Evolutionary conservation across 1,140 invertebrate species (phyloP).

Genomic region (Calosoma granatense): DNA sequence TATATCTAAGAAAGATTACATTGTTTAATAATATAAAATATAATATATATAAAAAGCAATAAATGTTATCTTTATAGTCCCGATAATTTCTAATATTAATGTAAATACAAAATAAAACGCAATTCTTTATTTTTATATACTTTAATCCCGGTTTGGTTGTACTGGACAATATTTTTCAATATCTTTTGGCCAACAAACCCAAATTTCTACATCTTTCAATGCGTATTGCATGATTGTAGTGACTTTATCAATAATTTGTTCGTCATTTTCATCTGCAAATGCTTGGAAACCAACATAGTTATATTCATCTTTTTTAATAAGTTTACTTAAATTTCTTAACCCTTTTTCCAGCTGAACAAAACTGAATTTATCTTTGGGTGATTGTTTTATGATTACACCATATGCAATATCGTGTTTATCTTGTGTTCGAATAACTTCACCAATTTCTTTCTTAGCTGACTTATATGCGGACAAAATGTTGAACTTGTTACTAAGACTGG

Average conservation of each 20-base stretch:
- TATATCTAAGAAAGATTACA: too few species aligned
- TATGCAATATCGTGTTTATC: constrained; percentile 10
- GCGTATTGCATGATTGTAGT: constrained; percentile 13
- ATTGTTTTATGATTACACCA: constrained; percentile 13
- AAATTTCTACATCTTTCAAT: constrained; percentile 12
- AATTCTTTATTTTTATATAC: too few species aligned
- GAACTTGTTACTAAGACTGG: constrained; percentile 22
- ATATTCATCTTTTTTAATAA: constrained; percentile 11
- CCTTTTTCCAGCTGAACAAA: constrained; percentile 11
- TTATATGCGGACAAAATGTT: constrained; percentile 14
- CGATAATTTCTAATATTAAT: too few species aligned
- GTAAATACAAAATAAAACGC: too few species aligned
- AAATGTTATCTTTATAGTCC: too few species aligned
- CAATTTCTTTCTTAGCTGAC: neutral
- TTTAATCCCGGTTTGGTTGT: too few species aligned
- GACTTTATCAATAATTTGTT: constrained; percentile 14
- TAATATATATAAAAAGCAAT: too few species aligned
- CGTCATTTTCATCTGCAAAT: constrained; percentile 12
- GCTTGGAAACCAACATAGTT: constrained; percentile 16
- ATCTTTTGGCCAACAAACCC: constrained; percentile 12
- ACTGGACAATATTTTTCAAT: neutral
- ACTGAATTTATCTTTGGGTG: constrained; percentile 10
- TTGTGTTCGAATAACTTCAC: constrained; percentile 6
- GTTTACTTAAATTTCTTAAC: constrained; percentile 8
- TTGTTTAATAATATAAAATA: too few species aligned